A percentile compares a stretch with the other conserved stretches of the same genome.
Conservation (phyloP, 1,140 invertebrate genomes). For the Zaprionus ornatus region DNA sequence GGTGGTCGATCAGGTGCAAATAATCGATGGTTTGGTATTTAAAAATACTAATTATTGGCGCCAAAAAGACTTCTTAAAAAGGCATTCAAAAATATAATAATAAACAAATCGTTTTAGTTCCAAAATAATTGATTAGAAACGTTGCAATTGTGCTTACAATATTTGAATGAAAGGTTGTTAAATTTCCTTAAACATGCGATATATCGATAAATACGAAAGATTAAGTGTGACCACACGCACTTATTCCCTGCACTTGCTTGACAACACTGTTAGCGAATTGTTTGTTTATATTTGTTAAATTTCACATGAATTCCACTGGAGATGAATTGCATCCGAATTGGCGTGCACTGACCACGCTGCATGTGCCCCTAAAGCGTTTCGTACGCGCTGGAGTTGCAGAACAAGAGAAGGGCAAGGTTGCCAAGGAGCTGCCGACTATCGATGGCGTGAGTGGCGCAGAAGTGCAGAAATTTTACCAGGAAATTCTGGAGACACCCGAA, state of each 20-base stretch:
- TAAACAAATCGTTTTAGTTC: rapidly evolving
- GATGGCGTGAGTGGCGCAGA: conserved; percentile 46
- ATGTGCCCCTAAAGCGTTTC: conserved; percentile 72
- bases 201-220: not conserved
- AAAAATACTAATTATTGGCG: not conserved
- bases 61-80: not conserved
- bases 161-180: no score
- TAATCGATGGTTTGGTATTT: conserved; percentile 3
- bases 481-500: conserved; percentile 53
- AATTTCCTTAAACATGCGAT: not conserved
- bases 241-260: not conserved
- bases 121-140: no score
- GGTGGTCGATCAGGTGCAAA: not conserved
- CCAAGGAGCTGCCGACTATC: conserved; percentile 30
- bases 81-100: no score
- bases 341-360: conserved; percentile 70
- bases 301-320: conserved; percentile 60
- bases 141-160: no score
- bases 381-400: conserved; percentile 47
- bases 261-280: conserved; percentile 10
- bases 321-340: conserved; percentile 77
- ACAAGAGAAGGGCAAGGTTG: not conserved
- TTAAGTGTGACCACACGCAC: conserved; percentile 6
- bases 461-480: conserved; percentile 67
- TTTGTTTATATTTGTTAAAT: conserved; percentile 14